A percentile compares a stretch with the other conserved stretches of the same genome.
phyloP scores from a whole-genome alignment of 2,797 vertebrate genomes.

The Calcarius lapponicus region DNA sequence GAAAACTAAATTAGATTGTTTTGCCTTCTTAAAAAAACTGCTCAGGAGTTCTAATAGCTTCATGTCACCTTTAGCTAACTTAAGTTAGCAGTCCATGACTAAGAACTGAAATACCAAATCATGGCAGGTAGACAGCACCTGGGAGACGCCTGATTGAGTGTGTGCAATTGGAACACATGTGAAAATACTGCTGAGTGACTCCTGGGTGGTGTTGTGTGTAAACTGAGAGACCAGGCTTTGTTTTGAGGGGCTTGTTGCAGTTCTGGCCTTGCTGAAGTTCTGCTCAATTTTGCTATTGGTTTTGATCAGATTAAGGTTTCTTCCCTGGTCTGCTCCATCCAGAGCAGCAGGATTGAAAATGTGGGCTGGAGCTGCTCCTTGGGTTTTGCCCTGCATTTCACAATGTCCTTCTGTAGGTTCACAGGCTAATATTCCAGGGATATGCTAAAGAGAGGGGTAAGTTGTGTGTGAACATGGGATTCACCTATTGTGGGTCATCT shows the following conservation, averaged over 20 bases:
- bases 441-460: not conserved
- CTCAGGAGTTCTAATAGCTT: not conserved
- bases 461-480: not conserved
- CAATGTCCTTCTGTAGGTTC: not conserved
- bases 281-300: not conserved
- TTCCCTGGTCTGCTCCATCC: not conserved
- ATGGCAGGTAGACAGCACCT: not conserved
- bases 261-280: not conserved
- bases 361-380: not conserved
- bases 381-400: not conserved
- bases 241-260: not conserved
- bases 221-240: not conserved
- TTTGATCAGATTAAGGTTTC: not conserved
- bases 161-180: not conserved
- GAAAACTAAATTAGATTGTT: not conserved
- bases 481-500: not conserved
- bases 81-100: not conserved
- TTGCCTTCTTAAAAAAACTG: not conserved
- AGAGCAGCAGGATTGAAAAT: not conserved
- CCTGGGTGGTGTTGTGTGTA: accelerated
- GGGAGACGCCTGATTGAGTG: not conserved
- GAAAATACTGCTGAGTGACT: not conserved
- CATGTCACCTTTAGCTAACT: not conserved
- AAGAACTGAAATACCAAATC: not conserved
- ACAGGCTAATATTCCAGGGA: not conserved